A percentile compares a stretch with the other conserved stretches of the same genome.
These are phyloP conservation scores for Struthio camelus DNA, from an alignment of 2,113 vertebrate genomes.

Conservation along the genomic window DNA sequence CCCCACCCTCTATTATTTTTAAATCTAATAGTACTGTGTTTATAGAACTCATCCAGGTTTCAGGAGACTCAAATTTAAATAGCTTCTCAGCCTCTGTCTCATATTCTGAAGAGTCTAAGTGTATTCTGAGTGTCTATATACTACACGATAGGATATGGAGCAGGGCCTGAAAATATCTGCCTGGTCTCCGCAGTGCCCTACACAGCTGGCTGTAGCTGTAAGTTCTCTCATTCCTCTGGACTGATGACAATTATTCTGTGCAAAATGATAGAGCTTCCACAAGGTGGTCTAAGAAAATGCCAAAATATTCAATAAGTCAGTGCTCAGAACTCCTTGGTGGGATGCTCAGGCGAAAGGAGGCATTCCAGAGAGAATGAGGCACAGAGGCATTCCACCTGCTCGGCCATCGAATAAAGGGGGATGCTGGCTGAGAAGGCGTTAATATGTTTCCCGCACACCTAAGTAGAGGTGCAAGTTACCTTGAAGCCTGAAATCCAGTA, in stretches of 20 bases:
- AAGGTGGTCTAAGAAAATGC: not conserved
- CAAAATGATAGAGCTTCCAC: not conserved
- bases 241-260: not conserved
- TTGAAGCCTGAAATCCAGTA: not conserved
- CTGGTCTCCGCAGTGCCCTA: not conserved
- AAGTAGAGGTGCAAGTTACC: not conserved
- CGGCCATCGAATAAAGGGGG: rapidly evolving
- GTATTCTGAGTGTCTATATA: not conserved
- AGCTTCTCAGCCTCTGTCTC: not conserved
- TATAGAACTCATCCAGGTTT: not conserved
- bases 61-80: not conserved
- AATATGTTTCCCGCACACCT: not conserved
- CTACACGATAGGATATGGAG: not conserved
- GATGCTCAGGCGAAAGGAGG: not conserved
- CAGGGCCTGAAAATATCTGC: not conserved
- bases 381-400: not conserved
- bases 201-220: not conserved
- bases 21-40: not conserved
- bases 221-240: not conserved
- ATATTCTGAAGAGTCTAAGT: not conserved
- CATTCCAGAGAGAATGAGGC: too few relatives aligned
- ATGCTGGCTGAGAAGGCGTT: not conserved
- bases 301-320: not conserved
- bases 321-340: not conserved
- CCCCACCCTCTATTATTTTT: not conserved